phyloP scores from a whole-genome alignment of 1,140 invertebrate species.

The Metaphire vulgaris region DNA sequence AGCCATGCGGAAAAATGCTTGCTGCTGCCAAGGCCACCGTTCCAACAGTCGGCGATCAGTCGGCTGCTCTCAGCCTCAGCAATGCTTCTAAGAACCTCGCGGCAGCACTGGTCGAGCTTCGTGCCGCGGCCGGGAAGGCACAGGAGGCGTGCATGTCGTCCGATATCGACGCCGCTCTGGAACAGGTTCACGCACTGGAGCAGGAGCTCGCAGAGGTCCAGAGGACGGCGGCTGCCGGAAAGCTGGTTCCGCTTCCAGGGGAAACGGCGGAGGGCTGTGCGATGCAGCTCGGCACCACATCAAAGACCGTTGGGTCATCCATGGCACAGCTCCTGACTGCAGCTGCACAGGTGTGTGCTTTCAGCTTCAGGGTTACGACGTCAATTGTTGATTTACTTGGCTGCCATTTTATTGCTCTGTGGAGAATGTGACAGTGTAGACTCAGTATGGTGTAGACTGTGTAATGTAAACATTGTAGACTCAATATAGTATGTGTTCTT shows the following conservation, averaged over 20 bases:
- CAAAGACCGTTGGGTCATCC: conserved; percentile 61
- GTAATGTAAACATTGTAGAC: neutral
- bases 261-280: conserved; percentile 75
- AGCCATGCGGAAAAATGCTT: conserved; percentile 64
- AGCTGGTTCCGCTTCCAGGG: conserved; percentile 73
- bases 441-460: too few relatives aligned
- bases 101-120: conserved; percentile 68
- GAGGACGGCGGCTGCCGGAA: conserved; percentile 63
- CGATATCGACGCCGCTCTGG: conserved; percentile 67
- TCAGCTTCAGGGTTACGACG: neutral
- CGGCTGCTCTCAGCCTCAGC: conserved; percentile 65
- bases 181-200: conserved; percentile 63
- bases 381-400: neutral
- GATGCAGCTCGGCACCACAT: conserved; percentile 63
- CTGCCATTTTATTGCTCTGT: too few relatives aligned
- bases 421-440: too few relatives aligned
- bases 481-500: too few relatives aligned
- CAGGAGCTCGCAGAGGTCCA: conserved; percentile 75
- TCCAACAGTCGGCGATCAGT: conserved; percentile 76
- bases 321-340: conserved; percentile 79
- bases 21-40: conserved; percentile 68
- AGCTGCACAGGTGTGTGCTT: conserved; percentile 60
- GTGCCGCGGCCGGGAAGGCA: conserved; percentile 67
- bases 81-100: conserved; percentile 69
- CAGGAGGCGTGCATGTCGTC: conserved; percentile 79